Conservation (phyloP, 1,140 invertebrate species). For the Uloborus diversus region DNA sequence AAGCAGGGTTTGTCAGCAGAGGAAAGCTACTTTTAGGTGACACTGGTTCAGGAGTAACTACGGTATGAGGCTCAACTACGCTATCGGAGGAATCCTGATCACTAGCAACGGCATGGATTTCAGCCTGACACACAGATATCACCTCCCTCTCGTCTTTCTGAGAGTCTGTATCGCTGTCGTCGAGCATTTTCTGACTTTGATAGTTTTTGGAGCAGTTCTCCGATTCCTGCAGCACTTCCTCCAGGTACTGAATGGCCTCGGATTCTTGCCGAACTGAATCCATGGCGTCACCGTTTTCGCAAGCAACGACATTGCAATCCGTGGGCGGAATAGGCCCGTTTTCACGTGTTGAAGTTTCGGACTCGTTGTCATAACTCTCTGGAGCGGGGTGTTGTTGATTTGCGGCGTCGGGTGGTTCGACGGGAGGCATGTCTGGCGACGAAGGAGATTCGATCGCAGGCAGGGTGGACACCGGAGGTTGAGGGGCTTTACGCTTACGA, state of each 20-base stretch:
- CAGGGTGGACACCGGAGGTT: slow-evolving; percentile 54
- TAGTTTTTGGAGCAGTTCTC: slow-evolving; percentile 15
- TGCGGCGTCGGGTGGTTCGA: not conserved
- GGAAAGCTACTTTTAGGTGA: slow-evolving; percentile 17
- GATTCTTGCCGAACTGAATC: slow-evolving; percentile 27
- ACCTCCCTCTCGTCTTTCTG: slow-evolving; percentile 40
- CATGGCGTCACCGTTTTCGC: not conserved
- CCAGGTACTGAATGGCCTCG: slow-evolving; percentile 39
- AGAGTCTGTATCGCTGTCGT: slow-evolving; percentile 48
- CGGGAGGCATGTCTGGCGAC: slow-evolving; percentile 6
- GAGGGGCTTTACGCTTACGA: slow-evolving; percentile 60
- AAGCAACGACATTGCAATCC: not conserved
- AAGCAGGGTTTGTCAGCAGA: slow-evolving; percentile 13
- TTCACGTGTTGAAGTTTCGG: not conserved
- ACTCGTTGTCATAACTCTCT: not conserved
- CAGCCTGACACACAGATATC: slow-evolving; percentile 44
- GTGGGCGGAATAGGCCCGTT: not conserved
- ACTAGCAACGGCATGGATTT: slow-evolving; percentile 34
- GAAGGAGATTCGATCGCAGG: slow-evolving; percentile 45
- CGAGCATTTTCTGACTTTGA: slow-evolving; percentile 3
- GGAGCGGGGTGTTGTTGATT: not conserved
- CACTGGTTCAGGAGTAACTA: slow-evolving; percentile 38
- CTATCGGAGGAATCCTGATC: slow-evolving; percentile 47
- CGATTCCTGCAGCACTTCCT: slow-evolving; percentile 42
- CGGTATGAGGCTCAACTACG: slow-evolving; percentile 39